These are phyloP conservation scores for Hozukius guyotensis DNA, from an alignment of 2,797 vertebrate genomes.

Conservation along the genomic window DNA sequence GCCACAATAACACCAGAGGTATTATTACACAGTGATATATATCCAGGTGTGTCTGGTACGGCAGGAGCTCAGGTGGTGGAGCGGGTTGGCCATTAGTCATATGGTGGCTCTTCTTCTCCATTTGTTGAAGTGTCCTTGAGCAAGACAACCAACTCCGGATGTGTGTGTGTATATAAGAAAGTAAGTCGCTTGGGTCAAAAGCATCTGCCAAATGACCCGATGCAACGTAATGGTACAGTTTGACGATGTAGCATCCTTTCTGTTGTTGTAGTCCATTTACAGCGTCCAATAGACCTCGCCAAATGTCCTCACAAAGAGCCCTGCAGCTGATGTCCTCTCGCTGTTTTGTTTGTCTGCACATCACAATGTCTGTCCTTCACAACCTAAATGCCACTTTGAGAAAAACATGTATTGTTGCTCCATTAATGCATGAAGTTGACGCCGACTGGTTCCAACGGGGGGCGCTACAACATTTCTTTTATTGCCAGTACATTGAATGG, in stretches of 20 bases:
- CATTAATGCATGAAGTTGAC: background rate
- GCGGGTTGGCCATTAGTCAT: background rate
- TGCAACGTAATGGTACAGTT: background rate
- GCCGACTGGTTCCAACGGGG: background rate
- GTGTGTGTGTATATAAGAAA: background rate
- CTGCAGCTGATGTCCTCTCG: background rate
- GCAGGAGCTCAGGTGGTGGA: background rate
- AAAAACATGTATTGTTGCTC: background rate
- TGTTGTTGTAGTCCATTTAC: background rate
- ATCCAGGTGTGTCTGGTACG: background rate
- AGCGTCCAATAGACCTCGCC: background rate
- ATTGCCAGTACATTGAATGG: background rate
- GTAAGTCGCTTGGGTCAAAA: background rate
- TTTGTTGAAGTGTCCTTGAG: background rate
- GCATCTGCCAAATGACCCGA: constrained; percentile 1
- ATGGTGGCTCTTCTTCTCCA: background rate
- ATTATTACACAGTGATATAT: background rate
- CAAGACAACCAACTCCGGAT: background rate
- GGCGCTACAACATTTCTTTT: constrained; percentile 17
- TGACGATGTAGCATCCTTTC: background rate
- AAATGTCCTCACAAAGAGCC: background rate
- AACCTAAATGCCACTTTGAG: background rate
- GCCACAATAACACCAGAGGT: background rate
- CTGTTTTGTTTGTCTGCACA: background rate
- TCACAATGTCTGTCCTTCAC: background rate